A percentile compares a stretch with the other conserved stretches of the same genome.
Conservation (phyloP, 1,140 invertebrate genomes). For the Ceratoteleas bidentatus region DNA sequence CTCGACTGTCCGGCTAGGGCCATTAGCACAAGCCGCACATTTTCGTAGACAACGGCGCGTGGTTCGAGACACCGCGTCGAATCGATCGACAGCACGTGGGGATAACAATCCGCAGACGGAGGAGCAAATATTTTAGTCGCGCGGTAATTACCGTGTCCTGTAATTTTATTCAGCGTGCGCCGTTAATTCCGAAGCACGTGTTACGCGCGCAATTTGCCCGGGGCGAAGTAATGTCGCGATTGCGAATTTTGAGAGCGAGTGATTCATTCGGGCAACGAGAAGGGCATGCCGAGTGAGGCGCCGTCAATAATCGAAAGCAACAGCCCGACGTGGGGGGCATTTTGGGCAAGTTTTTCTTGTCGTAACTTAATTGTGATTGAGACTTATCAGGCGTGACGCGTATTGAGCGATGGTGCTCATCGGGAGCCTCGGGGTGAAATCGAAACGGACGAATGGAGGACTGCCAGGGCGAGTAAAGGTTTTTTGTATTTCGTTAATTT, state of each 20-base stretch:
- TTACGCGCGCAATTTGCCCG: conserved; percentile 17
- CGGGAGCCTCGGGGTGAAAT: conserved; percentile 39
- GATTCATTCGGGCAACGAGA: neutral
- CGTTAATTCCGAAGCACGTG: conserved; percentile 50
- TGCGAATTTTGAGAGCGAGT: neutral
- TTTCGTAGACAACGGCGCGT: conserved; percentile 69
- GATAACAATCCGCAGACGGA: conserved; percentile 76
- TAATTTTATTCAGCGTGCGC: conserved; percentile 51
- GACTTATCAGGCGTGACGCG: conserved; percentile 56
- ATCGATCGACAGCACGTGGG: conserved; percentile 81
- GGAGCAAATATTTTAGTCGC: conserved; percentile 48
- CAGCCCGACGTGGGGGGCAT: conserved; percentile 17
- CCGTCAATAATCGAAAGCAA: conserved; percentile 36
- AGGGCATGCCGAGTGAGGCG: neutral
- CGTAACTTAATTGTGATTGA: conserved; percentile 61
- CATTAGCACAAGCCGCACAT: conserved; percentile 51
- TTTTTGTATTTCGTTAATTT: no score
- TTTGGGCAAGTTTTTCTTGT: conserved; percentile 45
- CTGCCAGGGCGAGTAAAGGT: no score
- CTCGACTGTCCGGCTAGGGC: conserved; percentile 41
- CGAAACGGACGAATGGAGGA: conserved; percentile 48
- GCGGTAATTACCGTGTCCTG: conserved; percentile 45
- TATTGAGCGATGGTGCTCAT: conserved; percentile 49
- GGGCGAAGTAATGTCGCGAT: neutral
- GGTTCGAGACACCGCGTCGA: conserved; percentile 74